phyloP scores from a whole-genome alignment of 2,113 vertebrate genomes.

The Mobula birostris region DNA sequence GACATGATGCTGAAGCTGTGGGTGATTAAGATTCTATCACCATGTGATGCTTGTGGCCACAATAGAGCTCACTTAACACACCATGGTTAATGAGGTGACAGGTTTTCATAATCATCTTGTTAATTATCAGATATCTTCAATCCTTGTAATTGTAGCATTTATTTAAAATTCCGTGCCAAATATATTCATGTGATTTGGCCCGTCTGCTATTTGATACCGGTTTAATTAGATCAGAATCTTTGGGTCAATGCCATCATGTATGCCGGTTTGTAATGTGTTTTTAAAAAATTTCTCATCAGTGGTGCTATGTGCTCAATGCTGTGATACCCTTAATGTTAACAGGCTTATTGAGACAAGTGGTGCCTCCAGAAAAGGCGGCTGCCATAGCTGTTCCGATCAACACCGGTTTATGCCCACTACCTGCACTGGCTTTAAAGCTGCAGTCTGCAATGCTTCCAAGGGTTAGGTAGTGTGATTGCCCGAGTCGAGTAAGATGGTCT shows the following conservation, averaged over 20 bases:
- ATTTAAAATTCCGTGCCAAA: not conserved
- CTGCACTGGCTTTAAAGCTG: not conserved
- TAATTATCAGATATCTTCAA: not conserved
- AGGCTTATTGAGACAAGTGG: not conserved
- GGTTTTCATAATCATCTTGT: not conserved
- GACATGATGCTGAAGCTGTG: not conserved
- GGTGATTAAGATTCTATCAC: not conserved
- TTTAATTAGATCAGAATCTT: not conserved
- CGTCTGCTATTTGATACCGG: not conserved
- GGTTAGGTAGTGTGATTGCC: too few relatives aligned
- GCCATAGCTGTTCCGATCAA: not conserved
- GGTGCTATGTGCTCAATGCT: not conserved
- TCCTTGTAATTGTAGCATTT: slow-evolving; percentile 1
- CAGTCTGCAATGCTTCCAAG: not conserved
- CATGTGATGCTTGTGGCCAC: not conserved
- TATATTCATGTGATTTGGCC: not conserved
- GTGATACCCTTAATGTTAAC: not conserved
- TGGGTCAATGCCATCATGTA: not conserved
- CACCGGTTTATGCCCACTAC: not conserved
- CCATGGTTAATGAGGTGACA: not conserved
- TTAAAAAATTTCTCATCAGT: not conserved
- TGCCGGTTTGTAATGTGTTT: not conserved
- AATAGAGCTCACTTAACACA: not conserved
- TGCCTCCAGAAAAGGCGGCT: not conserved
- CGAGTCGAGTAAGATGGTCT: too few relatives aligned